phyloP scores from a whole-genome alignment of 2,888 invertebrate species.

The Sinhomidia bicolor region DNA sequence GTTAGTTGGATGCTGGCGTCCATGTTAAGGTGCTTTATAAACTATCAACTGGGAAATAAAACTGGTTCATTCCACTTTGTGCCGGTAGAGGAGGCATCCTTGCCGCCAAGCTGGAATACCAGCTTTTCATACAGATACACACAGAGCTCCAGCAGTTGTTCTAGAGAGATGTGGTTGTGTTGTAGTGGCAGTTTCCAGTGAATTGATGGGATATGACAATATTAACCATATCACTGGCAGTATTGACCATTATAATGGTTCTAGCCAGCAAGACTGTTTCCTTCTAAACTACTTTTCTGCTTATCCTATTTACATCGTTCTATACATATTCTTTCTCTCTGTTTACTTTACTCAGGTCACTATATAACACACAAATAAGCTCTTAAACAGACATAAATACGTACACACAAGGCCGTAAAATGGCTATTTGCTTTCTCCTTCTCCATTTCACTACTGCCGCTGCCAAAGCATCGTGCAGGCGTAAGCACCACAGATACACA shows the following conservation, averaged over 20 bases:
- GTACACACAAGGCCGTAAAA: not conserved
- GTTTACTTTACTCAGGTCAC: not conserved
- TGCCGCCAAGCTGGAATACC: not conserved
- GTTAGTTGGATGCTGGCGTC: not conserved
- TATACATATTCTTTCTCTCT: not conserved
- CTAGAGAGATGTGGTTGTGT: too few relatives aligned
- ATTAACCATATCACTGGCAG: slow-evolving; percentile 2
- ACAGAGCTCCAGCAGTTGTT: not conserved
- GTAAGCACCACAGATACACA: not conserved
- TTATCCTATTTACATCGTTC: not conserved
- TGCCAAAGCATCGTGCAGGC: too few relatives aligned
- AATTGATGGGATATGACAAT: slow-evolving; percentile 19
- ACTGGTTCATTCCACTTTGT: not conserved
- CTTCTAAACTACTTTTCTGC: slow-evolving; percentile 24
- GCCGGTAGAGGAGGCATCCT: slow-evolving; percentile 23
- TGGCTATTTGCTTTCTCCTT: slow-evolving; percentile 4
- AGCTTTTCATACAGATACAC: not conserved
- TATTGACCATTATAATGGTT: not conserved
- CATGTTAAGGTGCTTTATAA: not conserved
- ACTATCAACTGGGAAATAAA: not conserved
- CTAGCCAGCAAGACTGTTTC: slow-evolving; percentile 15
- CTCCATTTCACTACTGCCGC: slow-evolving; percentile 10
- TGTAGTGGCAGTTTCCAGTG: not conserved
- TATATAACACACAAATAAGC: not conserved
- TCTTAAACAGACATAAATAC: not conserved